Evolutionary conservation across 2,113 vertebrate species (phyloP), one percentile per base, ranked within the genome.

Genomic region (Rhombomys opimus): DNA sequence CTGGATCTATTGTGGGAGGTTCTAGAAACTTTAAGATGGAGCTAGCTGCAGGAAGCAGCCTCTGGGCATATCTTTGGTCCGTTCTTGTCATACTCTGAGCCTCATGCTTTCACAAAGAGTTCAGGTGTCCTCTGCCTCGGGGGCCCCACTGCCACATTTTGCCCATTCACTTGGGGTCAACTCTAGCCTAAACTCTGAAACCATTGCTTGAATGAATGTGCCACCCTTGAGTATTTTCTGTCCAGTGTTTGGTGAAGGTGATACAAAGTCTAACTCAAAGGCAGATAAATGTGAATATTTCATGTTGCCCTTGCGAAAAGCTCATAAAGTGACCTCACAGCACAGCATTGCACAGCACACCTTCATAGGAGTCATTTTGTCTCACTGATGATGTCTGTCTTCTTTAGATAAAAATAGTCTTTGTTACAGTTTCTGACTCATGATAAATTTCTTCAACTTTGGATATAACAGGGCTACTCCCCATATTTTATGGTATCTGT

Each of bases 391-490:
- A 22, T 17, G 9, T 76, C 59, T 95, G 25, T 77, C 57, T 92
- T 46, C 17, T 50, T 10, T 84, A 30, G 32, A 97, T 68, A 91
- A 67, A 91, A 84, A 61, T 32, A 7, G 32, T 73, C 38, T 41
- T 22, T 23, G 63, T 57, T 46, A 77, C 52, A 75, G 17, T 32
- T 94, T 90, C 72, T n/a, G 30, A 73, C 9, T 96, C 70, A 78
- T 61, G 61, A 88, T 67, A 84, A 84, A 97, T 84, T 70, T 90
- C 23, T 38, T 96, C 50, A 75, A 23, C 73, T 93, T 92, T 84
- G n/a, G 59, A 59, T 68, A 50, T 59, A 5, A 61, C 38, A 57
- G 38, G 54, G 38, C 22, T 85, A 70, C 63, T 22, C 25, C 80
- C 35, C 17, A 2, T 82, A 10, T 73, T 35, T 80, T n/a, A 46